A percentile compares a stretch with the other conserved stretches of the same genome.
Conservation (phyloP, 2,113 vertebrate species). For the Protomyctophum bolini region DNA sequence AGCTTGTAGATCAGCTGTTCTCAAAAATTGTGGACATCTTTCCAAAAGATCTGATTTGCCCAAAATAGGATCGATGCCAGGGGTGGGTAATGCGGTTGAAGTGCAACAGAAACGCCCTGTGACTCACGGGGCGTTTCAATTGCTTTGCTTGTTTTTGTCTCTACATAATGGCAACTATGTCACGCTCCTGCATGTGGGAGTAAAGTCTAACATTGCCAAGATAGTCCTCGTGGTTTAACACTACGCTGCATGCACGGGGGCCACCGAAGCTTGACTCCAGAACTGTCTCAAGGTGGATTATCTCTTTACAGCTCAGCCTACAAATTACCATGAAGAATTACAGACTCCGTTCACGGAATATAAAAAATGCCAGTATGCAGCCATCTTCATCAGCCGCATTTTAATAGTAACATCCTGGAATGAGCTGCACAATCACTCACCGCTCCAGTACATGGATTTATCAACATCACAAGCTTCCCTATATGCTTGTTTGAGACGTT, state of each 20-base stretch:
- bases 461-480: background rate
- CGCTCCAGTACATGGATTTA: constrained; percentile 17
- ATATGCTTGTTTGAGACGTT: background rate
- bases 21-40: no score
- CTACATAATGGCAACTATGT: constrained; percentile 10
- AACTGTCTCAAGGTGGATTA: background rate
- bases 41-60: no score
- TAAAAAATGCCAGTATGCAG: no score
- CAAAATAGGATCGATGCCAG: no score
- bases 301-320: constrained; percentile 7
- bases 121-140: constrained; percentile 10
- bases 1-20: no score
- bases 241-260: background rate
- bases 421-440: background rate
- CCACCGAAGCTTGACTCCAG: constrained; percentile 7
- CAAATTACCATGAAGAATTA: background rate
- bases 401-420: background rate
- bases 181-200: background rate
- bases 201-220: background rate
- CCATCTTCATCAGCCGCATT: background rate
- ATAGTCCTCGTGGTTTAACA: background rate
- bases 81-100: no score
- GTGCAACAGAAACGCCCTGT: no score
- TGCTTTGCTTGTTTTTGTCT: constrained; percentile 25
- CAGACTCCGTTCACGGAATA: no score